Base-by-base conservation (phyloP, 2,113 vertebrate genomes). In the Muntiacus muntjak region DNA sequence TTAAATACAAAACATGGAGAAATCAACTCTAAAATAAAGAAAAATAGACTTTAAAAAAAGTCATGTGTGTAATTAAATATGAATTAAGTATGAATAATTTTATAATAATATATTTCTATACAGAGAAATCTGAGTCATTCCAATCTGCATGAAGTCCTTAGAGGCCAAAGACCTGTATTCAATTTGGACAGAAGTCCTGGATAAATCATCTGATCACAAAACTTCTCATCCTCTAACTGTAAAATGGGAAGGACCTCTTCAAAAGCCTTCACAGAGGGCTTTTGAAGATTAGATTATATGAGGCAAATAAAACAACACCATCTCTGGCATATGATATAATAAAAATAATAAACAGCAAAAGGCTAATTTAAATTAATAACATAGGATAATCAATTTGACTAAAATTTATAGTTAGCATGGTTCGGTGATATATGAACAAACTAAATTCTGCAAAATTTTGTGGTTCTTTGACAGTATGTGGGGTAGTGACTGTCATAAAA, bases 11-110 rank as follows among this genome's bases (percentile, higher is more conserved):
- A 64, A 67, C 17, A 82, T 1, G 76, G 16, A 26, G 85, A 82
- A 91, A 90, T 78, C 3, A 67, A 87, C 88, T 93, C 9, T 84
- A 74, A 96, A 97, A 40, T 76, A 94, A 88, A 96, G 4, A 19
- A 89, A 86, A 60, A 92, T 3, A 84, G 45, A 90, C 17, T 47
- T 89, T 83, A 23, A 1, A 21, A 96, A 89, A 14, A 87, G 64
- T 60, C 7, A 67, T 4, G 9, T 36, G 54, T 23, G 10, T n/a
- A 86, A 92, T 47, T 50, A 58, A 50, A 50, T 50, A 50, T 79
- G 15, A 50, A 30, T 79, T 79, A 79, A 79, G 3, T 50, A 78
- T 19, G 8, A 87, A 83, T 58, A 90, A 76, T 58, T 89, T 43
- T 54, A 54, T 82, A 25, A 54, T 45, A 88, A 47, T 10, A 4